Evolutionary conservation across 2,888 invertebrate species (phyloP).

Genomic region (Macaria liturata): DNA sequence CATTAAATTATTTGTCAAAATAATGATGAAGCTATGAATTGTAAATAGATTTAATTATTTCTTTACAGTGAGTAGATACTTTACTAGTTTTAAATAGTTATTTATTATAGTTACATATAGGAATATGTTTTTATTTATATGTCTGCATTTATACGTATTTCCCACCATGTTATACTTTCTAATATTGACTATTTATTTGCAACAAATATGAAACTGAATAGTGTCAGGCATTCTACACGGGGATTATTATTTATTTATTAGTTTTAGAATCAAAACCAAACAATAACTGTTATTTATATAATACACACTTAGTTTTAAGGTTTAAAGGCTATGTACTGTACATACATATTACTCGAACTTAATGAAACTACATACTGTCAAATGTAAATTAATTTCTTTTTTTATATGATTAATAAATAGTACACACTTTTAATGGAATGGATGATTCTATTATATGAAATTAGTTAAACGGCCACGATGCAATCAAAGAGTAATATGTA

Average conservation of each 20-base stretch:
- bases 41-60: slow-evolving; percentile 7
- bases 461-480: no score
- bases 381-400: no score
- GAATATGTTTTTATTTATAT: slow-evolving; percentile 28
- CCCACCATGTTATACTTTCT: slow-evolving; percentile 55
- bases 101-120: slow-evolving; percentile 46
- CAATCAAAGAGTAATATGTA: slow-evolving; percentile 21
- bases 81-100: slow-evolving; percentile 31
- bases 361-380: no score
- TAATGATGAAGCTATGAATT: no score
- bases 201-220: slow-evolving; percentile 11
- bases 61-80: no score
- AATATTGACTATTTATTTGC: slow-evolving; percentile 1
- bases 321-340: slow-evolving; percentile 44
- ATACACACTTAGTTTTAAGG: slow-evolving; percentile 46
- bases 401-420: no score
- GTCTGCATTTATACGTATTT: slow-evolving; percentile 57
- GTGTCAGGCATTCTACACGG: slow-evolving; percentile 31
- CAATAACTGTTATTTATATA: slow-evolving; percentile 57
- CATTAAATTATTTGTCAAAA: no score
- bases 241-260: slow-evolving; percentile 45
- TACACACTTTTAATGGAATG: no score
- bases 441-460: no score
- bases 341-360: no score
- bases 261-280: slow-evolving; percentile 69